Conservation (phyloP, 2,113 vertebrate species). For the Gavialis gangeticus region DNA sequence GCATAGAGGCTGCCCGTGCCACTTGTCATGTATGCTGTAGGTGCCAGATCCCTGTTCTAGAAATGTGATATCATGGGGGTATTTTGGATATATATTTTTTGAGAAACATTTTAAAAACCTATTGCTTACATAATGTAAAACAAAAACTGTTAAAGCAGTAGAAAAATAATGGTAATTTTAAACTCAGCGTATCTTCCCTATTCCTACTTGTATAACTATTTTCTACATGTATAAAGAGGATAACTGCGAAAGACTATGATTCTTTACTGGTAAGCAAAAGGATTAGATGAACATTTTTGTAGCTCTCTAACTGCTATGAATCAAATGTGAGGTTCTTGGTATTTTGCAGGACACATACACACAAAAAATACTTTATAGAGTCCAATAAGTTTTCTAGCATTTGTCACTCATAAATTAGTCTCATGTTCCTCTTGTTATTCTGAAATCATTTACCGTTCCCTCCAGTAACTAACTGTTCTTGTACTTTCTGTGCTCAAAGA, state of each 20-base stretch:
- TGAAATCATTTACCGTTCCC: background rate
- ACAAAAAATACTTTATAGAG: background rate
- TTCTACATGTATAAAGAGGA: background rate
- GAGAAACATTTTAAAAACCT: background rate
- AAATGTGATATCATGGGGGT: no score
- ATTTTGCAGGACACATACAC: background rate
- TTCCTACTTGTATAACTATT: background rate
- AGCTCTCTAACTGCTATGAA: background rate
- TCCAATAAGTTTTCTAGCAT: background rate
- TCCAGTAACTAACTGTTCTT: background rate
- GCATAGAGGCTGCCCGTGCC: no score
- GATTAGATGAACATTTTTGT: background rate
- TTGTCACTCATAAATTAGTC: background rate
- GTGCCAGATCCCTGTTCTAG: no score
- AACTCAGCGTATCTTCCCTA: background rate
- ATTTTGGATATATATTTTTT: background rate
- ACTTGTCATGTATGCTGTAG: no score
- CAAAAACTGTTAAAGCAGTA: background rate
- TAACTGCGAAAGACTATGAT: background rate
- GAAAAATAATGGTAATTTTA: background rate
- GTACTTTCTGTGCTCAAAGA: constrained; percentile 27
- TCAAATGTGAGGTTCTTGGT: background rate
- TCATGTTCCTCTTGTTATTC: background rate
- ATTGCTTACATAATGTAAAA: background rate
- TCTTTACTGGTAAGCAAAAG: background rate